Evolutionary conservation across 2,797 vertebrate genomes (phyloP).

Genomic region (Catostomus latipinnis): DNA sequence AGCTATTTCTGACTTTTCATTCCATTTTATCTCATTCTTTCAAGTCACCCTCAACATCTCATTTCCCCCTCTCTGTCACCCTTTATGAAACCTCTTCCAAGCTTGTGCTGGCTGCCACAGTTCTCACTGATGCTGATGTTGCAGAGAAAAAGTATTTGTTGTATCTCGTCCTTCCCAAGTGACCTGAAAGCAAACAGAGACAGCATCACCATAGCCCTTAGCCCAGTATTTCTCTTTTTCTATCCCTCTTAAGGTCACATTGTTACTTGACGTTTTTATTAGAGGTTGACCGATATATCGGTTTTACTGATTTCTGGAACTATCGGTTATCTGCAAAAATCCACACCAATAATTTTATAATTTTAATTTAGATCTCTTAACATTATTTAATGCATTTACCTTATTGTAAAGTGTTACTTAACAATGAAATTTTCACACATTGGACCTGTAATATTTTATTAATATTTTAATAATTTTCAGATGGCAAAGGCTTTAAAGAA

Average conservation of each 20-base stretch:
- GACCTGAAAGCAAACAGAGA: constrained; percentile 28
- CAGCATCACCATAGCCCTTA: constrained; percentile 41
- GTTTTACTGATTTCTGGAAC: too few species aligned
- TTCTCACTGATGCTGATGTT: constrained; percentile 59
- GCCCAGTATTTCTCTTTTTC: constrained; percentile 38
- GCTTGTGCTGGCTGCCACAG: background rate
- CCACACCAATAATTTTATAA: too few species aligned
- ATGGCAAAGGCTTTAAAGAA: too few species aligned
- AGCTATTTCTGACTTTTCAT: constrained; percentile 34
- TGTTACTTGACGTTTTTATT: constrained; percentile 47
- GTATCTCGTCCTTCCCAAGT: constrained; percentile 45
- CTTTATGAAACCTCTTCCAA: background rate
- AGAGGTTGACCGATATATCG: too few species aligned
- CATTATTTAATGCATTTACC: too few species aligned
- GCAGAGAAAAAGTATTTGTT: constrained; percentile 65
- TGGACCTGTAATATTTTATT: too few species aligned
- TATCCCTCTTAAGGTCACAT: constrained; percentile 61
- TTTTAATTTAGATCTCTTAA: too few species aligned
- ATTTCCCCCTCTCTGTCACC: constrained; percentile 33
- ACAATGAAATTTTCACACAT: too few species aligned
- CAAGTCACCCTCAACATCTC: constrained; percentile 29
- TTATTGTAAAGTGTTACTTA: too few species aligned
- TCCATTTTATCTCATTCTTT: constrained; percentile 33
- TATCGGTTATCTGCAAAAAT: too few species aligned
- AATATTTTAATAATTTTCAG: too few species aligned